phyloP scores from a whole-genome alignment of 2,797 vertebrate species.

The Spea hammondii region DNA sequence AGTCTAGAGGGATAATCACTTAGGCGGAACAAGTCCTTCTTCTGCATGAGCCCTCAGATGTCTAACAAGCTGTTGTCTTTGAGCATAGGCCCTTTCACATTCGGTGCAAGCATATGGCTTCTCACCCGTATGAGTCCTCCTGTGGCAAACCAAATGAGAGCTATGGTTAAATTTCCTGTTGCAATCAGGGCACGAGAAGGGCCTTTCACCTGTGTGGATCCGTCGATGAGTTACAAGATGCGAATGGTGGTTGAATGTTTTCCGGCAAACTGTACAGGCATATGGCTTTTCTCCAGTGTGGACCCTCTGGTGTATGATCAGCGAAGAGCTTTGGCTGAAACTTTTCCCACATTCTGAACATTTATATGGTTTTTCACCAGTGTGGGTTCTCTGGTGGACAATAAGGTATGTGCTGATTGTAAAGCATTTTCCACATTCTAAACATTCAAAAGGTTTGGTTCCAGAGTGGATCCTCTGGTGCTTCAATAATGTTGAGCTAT shows the following conservation, averaged over 20 bases:
- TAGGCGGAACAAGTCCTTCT: background rate
- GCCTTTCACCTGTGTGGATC: conserved; percentile 36
- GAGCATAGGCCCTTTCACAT: background rate
- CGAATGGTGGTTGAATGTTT: conserved; percentile 14
- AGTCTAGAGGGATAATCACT: background rate
- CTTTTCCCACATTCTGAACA: conserved; percentile 58
- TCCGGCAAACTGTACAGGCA: conserved; percentile 17
- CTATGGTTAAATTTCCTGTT: conserved; percentile 19
- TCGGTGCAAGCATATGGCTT: conserved; percentile 3
- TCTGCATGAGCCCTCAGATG: background rate
- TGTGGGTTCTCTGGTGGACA: conserved; percentile 60
- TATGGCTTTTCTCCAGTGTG: conserved; percentile 28
- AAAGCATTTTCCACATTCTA: conserved; percentile 60
- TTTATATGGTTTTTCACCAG: conserved; percentile 58
- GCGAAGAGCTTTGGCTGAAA: conserved; percentile 61
- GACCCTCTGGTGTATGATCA: conserved; percentile 59
- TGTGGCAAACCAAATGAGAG: conserved; percentile 21
- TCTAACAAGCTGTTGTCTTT: background rate
- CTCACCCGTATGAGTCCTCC: conserved; percentile 23
- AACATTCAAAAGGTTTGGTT: conserved; percentile 50
- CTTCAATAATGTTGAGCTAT: conserved; percentile 51
- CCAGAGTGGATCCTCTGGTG: conserved; percentile 52
- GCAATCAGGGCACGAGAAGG: conserved; percentile 1
- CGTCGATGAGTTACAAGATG: conserved; percentile 26
- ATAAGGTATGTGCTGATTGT: conserved; percentile 51